Base-by-base conservation (phyloP, 2,888 invertebrate genomes). In the Leptinotarsa juncta region DNA sequence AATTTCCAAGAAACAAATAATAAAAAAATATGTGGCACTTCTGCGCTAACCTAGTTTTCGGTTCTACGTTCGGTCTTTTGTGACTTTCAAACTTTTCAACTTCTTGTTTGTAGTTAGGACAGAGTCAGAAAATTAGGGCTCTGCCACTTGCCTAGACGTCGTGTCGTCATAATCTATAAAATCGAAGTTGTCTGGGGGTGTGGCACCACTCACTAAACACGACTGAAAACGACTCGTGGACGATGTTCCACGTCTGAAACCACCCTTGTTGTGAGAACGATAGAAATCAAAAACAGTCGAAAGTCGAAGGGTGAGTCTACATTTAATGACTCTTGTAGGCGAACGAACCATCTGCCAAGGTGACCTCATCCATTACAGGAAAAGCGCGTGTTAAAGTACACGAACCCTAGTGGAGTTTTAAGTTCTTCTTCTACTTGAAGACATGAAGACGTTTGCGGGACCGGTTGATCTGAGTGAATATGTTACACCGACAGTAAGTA, bases 401-500 rank as follows among this genome's bases (percentile, higher is more conserved):
- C 42, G n/a, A n/a, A 32, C 62, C 7, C 62, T 5, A 12, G 32
- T 42, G 42, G 15, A 62, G 42, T 62, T 62, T 16, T 15, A 23
- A 57, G 15, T 57, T 18, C 15, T 20, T 57, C 57, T 57, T 14
- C 20, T 15, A 15, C 1, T 57, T 57, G 57, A 57, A 62, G n/a
- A 62, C 10, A 69, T 69, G 69, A 69, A 69, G 49, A 69, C 57
- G 49, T 53, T 69, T 20, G 57, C 69, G 49, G 69, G 69, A 49
- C 69, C 69, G 69, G 69, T 48, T 48, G 69, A 69, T 57, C 53
- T 69, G 2, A 69, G 69, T 57, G 69, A 69, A 49, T 69, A 57
- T 48, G 57, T 69, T 14, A 57, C 57, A 48, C 69, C 69, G 53
- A 32, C 42, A 57, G 69, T 69, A 57, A 69, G 69, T 69, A 69